These are phyloP conservation scores for Platyrinchus mystaceus DNA, from an alignment of 2,797 vertebrate species.

Conservation along the genomic window DNA sequence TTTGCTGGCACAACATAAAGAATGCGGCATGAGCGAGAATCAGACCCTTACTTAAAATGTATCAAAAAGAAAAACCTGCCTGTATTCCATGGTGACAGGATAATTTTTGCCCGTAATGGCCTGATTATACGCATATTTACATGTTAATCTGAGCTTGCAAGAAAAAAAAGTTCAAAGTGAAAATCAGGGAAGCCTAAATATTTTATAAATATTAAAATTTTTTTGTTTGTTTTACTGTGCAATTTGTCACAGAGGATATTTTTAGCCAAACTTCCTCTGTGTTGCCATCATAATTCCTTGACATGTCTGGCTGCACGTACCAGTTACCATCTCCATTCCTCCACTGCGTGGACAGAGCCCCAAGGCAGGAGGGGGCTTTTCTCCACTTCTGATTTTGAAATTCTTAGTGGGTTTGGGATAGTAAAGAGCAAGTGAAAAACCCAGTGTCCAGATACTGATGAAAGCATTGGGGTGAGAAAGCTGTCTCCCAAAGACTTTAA, in stretches of 20 bases:
- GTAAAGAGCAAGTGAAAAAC: background rate
- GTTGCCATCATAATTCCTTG: background rate
- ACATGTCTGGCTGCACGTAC: background rate
- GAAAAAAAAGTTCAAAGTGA: background rate
- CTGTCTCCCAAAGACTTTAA: background rate
- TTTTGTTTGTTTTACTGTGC: background rate
- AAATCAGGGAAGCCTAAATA: background rate
- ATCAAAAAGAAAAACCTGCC: background rate
- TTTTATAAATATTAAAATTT: background rate
- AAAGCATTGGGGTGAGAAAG: background rate
- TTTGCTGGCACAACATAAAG: background rate
- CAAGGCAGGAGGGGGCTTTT: background rate
- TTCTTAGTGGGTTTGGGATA: background rate
- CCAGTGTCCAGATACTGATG: too few species aligned
- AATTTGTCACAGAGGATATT: background rate
- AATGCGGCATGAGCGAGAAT: background rate
- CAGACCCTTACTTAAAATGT: background rate
- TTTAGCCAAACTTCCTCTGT: background rate
- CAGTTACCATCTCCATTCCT: background rate
- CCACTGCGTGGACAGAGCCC: background rate
- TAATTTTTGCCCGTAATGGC: background rate
- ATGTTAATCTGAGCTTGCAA: background rate
- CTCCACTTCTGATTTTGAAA: background rate
- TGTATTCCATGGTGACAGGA: background rate
- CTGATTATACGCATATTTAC: background rate